These are phyloP conservation scores for Trachelus stipa DNA, from an alignment of 2,888 invertebrate genomes.

Conservation along the genomic window DNA sequence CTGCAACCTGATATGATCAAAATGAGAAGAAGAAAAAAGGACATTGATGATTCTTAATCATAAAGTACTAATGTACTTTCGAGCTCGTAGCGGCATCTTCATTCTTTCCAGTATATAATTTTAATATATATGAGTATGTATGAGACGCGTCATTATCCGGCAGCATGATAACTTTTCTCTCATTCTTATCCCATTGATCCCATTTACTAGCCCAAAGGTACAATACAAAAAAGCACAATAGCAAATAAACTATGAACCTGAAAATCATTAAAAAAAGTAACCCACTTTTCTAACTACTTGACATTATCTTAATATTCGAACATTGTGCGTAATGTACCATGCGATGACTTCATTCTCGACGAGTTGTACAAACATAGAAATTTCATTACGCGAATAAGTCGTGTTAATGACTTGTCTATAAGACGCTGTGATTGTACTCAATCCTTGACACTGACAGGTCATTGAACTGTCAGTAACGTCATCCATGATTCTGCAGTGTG, in stretches of 20 bases:
- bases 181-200: constrained; percentile 13
- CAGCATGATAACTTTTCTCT: constrained; percentile 11
- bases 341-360: constrained; percentile 14
- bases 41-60: background rate
- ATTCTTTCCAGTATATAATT: constrained; percentile 13
- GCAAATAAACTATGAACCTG: constrained; percentile 14
- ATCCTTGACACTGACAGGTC: constrained; percentile 16
- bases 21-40: background rate
- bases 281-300: too few relatives aligned
- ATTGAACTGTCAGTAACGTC: constrained; percentile 15
- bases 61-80: background rate
- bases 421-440: constrained; percentile 19
- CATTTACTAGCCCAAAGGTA: constrained; percentile 14
- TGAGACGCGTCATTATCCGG: constrained; percentile 14
- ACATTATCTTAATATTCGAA: too few relatives aligned
- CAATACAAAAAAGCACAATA: constrained; percentile 15
- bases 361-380: constrained; percentile 7
- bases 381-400: background rate
- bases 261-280: background rate
- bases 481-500: constrained; percentile 14
- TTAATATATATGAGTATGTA: constrained; percentile 15
- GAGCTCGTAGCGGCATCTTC: constrained; percentile 13
- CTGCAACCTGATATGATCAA: constrained; percentile 5
- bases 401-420: constrained; percentile 3
- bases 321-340: constrained; percentile 9